phyloP scores from a whole-genome alignment of 2,888 invertebrate genomes.

The Netelia melanura region DNA sequence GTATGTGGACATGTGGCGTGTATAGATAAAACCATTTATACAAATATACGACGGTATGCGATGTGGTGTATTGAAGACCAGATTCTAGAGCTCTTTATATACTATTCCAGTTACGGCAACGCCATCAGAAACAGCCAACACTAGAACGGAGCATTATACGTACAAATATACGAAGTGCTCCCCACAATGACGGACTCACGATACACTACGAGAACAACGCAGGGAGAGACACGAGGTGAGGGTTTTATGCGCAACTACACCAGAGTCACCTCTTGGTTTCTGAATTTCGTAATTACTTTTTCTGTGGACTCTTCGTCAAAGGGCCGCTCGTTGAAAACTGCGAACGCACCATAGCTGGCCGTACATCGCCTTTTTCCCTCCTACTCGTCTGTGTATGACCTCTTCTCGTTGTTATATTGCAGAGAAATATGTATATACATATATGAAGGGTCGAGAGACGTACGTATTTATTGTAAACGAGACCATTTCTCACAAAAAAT shows the following conservation, averaged over 20 bases:
- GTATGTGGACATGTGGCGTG: background rate
- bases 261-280: conserved; percentile 29
- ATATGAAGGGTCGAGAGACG: background rate
- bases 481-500: conserved; percentile 22
- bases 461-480: conserved; percentile 40
- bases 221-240: conserved; percentile 3
- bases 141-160: conserved; percentile 24
- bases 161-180: conserved; percentile 45
- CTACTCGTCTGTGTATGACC: conserved; percentile 7
- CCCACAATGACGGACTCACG: background rate
- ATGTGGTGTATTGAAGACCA: conserved; percentile 35
- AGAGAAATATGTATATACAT: background rate
- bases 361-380: background rate
- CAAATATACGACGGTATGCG: background rate
- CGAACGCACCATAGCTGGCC: conserved; percentile 14
- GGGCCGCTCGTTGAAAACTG: conserved; percentile 55
- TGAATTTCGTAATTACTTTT: conserved; percentile 58
- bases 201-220: background rate
- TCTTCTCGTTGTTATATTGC: background rate
- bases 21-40: conserved; percentile 29
- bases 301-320: conserved; percentile 46
- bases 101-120: conserved; percentile 11
- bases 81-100: conserved; percentile 13
- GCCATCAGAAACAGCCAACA: conserved; percentile 1
- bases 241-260: background rate